Evolutionary conservation across 2,797 vertebrate genomes (phyloP).

Genomic region (Spheniscus humboldti): DNA sequence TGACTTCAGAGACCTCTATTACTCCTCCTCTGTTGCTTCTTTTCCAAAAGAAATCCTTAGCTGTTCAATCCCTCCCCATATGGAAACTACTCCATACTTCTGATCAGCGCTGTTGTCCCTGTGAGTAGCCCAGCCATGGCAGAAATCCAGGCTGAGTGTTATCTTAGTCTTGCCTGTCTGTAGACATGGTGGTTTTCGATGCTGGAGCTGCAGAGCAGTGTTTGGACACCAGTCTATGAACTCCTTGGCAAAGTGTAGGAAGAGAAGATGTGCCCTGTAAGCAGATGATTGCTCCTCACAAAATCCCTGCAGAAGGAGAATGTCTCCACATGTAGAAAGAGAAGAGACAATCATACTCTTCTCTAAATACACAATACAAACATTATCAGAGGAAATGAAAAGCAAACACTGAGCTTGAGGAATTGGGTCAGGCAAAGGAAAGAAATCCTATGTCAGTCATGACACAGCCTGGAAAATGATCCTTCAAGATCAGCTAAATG

Average conservation of each 20-base stretch:
- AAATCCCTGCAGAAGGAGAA: not conserved
- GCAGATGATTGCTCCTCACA: not conserved
- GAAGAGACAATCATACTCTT: not conserved
- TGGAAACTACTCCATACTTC: not conserved
- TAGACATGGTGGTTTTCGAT: not conserved
- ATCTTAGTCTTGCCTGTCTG: not conserved
- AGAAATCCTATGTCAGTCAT: fast-evolving
- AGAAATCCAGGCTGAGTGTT: not conserved
- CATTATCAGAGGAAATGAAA: not conserved
- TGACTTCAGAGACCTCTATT: not conserved
- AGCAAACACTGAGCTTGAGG: not conserved
- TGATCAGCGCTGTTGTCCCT: not conserved
- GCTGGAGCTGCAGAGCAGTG: not conserved
- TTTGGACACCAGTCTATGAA: not conserved
- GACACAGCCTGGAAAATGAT: not conserved
- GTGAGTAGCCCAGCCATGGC: not conserved
- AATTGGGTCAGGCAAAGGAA: not conserved
- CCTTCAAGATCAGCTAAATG: not conserved
- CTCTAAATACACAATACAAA: not conserved
- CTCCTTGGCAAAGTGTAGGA: not conserved
- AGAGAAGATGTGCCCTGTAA: not conserved
- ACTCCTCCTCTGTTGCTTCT: not conserved
- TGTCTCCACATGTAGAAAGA: not conserved
- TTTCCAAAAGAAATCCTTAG: not conserved
- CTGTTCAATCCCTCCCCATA: not conserved